Evolutionary conservation across 2,888 invertebrate species (phyloP).

Genomic region (Xestia rhomboidea): DNA sequence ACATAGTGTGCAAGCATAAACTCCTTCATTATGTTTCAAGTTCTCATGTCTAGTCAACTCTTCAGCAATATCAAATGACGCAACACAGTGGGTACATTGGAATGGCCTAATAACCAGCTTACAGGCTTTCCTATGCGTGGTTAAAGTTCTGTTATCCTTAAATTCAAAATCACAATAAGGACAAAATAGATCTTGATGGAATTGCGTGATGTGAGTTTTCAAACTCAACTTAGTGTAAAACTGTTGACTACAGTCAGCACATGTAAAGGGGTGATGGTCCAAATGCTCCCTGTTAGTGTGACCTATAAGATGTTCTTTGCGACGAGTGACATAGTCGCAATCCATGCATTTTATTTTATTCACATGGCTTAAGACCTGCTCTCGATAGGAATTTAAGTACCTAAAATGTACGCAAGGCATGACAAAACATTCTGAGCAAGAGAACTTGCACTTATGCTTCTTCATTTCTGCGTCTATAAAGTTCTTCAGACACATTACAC

Average conservation of each 20-base stretch:
- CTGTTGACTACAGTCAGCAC: slow-evolving; percentile 76
- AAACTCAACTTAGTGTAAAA: slow-evolving; percentile 78
- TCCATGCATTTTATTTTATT: slow-evolving; percentile 75
- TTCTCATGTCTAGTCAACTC: slow-evolving; percentile 71
- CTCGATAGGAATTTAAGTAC: slow-evolving; percentile 76
- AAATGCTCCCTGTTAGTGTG: slow-evolving; percentile 80
- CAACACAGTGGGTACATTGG: slow-evolving; percentile 71
- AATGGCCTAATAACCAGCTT: slow-evolving; percentile 66
- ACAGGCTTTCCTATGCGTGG: slow-evolving; percentile 71
- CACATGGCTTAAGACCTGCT: slow-evolving; percentile 72
- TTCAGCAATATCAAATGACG: slow-evolving; percentile 72
- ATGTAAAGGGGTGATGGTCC: slow-evolving; percentile 78
- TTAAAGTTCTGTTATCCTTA: slow-evolving; percentile 65
- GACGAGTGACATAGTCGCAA: slow-evolving; percentile 77
- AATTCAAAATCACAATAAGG: slow-evolving; percentile 76
- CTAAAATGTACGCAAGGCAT: slow-evolving; percentile 77
- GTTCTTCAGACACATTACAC: slow-evolving; percentile 75
- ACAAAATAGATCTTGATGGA: slow-evolving; percentile 75
- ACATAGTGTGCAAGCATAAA: slow-evolving; percentile 74
- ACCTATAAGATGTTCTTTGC: slow-evolving; percentile 76
- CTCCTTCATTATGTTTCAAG: slow-evolving; percentile 71
- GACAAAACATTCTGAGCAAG: slow-evolving; percentile 75
- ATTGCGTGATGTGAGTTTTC: slow-evolving; percentile 75
- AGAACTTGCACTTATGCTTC: slow-evolving; percentile 77
- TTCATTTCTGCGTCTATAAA: slow-evolving; percentile 68